These are phyloP conservation scores for Ferdinandea cuprea DNA, from an alignment of 2,888 invertebrate species.

Conservation along the genomic window DNA sequence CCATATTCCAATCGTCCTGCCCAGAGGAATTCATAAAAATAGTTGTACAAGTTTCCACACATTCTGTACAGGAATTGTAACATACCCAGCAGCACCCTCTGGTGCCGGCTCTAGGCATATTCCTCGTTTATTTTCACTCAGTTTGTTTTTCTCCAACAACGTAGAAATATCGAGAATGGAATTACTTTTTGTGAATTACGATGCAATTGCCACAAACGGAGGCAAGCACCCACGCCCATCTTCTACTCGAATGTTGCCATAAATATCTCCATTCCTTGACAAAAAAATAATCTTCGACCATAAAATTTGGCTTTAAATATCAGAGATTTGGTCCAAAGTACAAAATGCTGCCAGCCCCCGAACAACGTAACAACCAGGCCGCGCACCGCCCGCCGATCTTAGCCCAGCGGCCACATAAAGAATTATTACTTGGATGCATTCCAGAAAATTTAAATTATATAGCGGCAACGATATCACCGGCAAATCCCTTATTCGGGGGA, in stretches of 20 bases:
- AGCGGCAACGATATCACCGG: conserved; percentile 62
- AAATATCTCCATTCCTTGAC: conserved; percentile 61
- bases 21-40: conserved; percentile 25
- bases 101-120: conserved; percentile 36
- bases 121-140: conserved; percentile 61
- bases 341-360: conserved; percentile 25
- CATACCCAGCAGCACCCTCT: neutral
- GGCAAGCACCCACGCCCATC: conserved; percentile 44
- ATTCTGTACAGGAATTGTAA: neutral
- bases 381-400: conserved; percentile 12
- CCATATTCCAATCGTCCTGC: conserved; percentile 51
- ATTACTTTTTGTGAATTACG: conserved; percentile 72
- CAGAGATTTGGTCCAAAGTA: conserved; percentile 67
- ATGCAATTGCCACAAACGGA: conserved; percentile 54
- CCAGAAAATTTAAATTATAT: conserved; percentile 74
- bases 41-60: conserved; percentile 37
- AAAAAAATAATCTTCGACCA: conserved; percentile 65
- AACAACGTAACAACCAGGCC: neutral
- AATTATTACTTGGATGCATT: conserved; percentile 74
- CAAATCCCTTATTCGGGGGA: conserved; percentile 49
- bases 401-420: conserved; percentile 62
- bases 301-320: conserved; percentile 72
- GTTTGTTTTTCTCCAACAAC: conserved; percentile 65
- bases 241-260: conserved; percentile 60
- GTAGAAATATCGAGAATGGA: conserved; percentile 62